Conservation (phyloP, 2,888 invertebrate species). For the Metallyticus violacea region DNA sequence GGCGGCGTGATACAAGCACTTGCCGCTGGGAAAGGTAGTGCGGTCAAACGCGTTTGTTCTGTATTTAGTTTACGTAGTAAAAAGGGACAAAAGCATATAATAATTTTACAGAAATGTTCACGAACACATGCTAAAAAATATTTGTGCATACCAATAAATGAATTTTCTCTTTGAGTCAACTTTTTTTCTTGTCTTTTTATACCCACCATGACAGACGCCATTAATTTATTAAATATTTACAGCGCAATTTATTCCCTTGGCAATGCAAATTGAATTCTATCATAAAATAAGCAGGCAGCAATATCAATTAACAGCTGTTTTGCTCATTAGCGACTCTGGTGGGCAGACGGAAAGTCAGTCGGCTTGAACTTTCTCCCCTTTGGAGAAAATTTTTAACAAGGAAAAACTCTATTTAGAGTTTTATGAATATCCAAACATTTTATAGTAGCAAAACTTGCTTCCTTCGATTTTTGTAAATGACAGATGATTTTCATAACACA, state of each 20-base stretch:
- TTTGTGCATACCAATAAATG: background rate
- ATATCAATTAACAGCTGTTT: background rate
- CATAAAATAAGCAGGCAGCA: background rate
- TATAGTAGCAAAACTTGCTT: too few relatives aligned
- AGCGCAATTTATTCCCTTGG: background rate
- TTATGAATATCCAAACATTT: too few relatives aligned
- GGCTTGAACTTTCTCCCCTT: too few relatives aligned
- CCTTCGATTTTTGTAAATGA: too few relatives aligned
- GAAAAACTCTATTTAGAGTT: too few relatives aligned
- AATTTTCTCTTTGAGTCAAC: background rate
- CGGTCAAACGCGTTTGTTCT: background rate
- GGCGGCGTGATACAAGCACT: background rate
- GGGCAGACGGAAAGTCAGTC: too few relatives aligned
- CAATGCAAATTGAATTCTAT: background rate
- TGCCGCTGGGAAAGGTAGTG: background rate
- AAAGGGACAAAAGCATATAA: too few relatives aligned
- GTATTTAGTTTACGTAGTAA: too few relatives aligned
- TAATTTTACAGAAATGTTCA: too few relatives aligned
- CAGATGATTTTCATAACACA: too few relatives aligned
- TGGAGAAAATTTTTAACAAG: too few relatives aligned
- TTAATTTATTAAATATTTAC: background rate
- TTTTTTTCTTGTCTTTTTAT: background rate
- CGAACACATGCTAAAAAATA: background rate
- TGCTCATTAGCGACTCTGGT: background rate
- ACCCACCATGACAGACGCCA: background rate